Percentiles rank a stretch among this genome's conserved stretches.
Conservation (phyloP, 1,140 invertebrate genomes). For the Spodoptera litura region DNA sequence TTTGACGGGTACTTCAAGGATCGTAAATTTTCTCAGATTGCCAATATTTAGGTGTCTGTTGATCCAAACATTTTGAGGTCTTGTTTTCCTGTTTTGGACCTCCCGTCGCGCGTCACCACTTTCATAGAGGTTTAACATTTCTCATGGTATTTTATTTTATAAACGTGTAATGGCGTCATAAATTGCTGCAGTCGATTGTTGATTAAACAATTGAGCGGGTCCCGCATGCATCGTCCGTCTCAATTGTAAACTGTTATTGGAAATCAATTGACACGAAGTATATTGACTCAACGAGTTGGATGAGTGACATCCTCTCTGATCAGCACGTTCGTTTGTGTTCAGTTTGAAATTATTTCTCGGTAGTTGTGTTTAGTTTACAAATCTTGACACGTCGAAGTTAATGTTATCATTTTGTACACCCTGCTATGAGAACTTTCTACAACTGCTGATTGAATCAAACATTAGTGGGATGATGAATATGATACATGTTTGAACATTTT, state of each 20-base stretch:
- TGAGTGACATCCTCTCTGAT: constrained; percentile 59
- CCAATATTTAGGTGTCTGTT: constrained; percentile 52
- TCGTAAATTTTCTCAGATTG: constrained; percentile 55
- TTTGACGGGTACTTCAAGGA: constrained; percentile 46
- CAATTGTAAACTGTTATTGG: constrained; percentile 84
- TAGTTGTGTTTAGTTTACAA: constrained; percentile 21
- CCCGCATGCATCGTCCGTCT: constrained; percentile 79
- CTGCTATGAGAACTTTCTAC: constrained; percentile 12
- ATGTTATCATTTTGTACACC: constrained; percentile 14
- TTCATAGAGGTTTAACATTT: constrained; percentile 51
- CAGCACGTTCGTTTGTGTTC: constrained; percentile 35
- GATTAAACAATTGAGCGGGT: constrained; percentile 77
- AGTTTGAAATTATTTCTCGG: constrained; percentile 28
- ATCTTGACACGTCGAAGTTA: constrained; percentile 18
- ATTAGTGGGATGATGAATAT: not conserved
- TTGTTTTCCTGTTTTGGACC: constrained; percentile 64
- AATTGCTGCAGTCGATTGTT: constrained; percentile 73
- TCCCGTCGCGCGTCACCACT: constrained; percentile 56
- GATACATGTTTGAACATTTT: too few species aligned
- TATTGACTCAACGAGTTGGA: constrained; percentile 70
- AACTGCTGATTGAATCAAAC: not conserved
- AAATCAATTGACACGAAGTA: constrained; percentile 82
- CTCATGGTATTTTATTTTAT: constrained; percentile 67
- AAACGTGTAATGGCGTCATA: constrained; percentile 64
- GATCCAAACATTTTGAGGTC: constrained; percentile 34